Percentiles rank a stretch among this genome's conserved stretches.
Conservation (phyloP, 2,888 invertebrate species). For the Helobdella robusta region DNA sequence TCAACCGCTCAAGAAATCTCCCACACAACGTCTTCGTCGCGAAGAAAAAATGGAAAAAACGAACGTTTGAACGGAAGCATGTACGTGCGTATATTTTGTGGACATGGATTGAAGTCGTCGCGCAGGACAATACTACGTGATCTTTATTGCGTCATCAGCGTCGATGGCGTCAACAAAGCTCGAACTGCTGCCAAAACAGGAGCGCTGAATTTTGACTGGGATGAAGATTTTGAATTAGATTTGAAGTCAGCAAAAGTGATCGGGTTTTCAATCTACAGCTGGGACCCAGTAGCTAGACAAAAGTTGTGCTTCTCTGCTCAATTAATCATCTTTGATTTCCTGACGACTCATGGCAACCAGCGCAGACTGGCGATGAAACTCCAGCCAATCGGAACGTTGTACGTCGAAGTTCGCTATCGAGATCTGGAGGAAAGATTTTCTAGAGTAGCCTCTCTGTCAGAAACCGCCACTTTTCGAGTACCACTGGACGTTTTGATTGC, state of each 20-base stretch:
- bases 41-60: not conserved
- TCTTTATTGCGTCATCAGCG: constrained; percentile 92
- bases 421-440: constrained; percentile 74
- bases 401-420: constrained; percentile 45
- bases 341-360: constrained; percentile 51
- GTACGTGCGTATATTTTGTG: constrained; percentile 50
- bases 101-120: constrained; percentile 50
- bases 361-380: constrained; percentile 74
- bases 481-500: constrained; percentile 56
- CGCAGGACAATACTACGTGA: constrained; percentile 54
- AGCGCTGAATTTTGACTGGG: constrained; percentile 95
- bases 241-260: constrained; percentile 79
- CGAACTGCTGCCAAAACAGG: constrained; percentile 89
- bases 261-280: constrained; percentile 91
- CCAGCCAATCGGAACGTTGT: constrained; percentile 68
- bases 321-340: constrained; percentile 21
- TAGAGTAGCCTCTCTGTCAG: constrained; percentile 2
- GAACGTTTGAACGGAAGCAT: constrained; percentile 44
- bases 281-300: constrained; percentile 89
- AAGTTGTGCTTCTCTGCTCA: constrained; percentile 55
- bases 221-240: constrained; percentile 94
- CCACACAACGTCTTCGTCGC: not conserved
- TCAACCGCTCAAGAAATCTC: no score
- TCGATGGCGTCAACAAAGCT: constrained; percentile 90
- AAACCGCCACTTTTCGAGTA: constrained; percentile 53